These are phyloP conservation scores for Nomada ruficornis DNA, from an alignment of 2,888 invertebrate species.

Conservation along the genomic window DNA sequence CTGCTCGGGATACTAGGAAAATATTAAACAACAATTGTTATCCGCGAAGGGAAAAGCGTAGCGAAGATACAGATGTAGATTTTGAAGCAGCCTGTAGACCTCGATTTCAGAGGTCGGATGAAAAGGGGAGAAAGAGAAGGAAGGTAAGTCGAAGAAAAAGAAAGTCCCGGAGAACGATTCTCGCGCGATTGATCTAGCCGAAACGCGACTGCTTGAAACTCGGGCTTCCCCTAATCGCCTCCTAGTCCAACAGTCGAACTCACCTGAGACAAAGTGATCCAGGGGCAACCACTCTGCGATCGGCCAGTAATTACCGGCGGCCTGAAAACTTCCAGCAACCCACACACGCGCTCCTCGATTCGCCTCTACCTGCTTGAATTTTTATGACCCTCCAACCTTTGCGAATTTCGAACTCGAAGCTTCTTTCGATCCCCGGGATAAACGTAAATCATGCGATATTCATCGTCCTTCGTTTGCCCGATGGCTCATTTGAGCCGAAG, in stretches of 20 bases:
- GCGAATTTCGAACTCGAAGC: not conserved
- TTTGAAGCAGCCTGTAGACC: slow-evolving; percentile 7
- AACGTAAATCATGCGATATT: not conserved
- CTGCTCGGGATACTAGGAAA: too few species aligned
- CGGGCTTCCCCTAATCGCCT: slow-evolving; percentile 53
- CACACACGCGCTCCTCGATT: not conserved
- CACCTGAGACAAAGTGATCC: slow-evolving; percentile 31
- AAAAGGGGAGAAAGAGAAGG: not conserved
- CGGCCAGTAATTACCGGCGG: slow-evolving; percentile 51
- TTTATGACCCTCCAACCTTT: slow-evolving; percentile 8
- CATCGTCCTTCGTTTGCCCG: not conserved
- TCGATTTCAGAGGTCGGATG: slow-evolving; percentile 7
- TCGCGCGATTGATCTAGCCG: slow-evolving; percentile 71
- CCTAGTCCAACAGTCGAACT: slow-evolving; percentile 16
- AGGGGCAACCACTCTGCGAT: slow-evolving; percentile 36
- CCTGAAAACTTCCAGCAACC: slow-evolving; percentile 39
- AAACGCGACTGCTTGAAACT: slow-evolving; percentile 54
- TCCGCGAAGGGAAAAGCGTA: not conserved
- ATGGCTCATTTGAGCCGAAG: not conserved
- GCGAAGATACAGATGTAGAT: not conserved
- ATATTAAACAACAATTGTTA: too few species aligned
- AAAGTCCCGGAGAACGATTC: slow-evolving; percentile 37
- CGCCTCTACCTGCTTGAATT: slow-evolving; percentile 16
- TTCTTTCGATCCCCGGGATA: not conserved
- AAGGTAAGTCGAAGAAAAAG: slow-evolving; percentile 30